Base-by-base conservation (phyloP, 2,797 vertebrate species). In the Onychomys torridus region DNA sequence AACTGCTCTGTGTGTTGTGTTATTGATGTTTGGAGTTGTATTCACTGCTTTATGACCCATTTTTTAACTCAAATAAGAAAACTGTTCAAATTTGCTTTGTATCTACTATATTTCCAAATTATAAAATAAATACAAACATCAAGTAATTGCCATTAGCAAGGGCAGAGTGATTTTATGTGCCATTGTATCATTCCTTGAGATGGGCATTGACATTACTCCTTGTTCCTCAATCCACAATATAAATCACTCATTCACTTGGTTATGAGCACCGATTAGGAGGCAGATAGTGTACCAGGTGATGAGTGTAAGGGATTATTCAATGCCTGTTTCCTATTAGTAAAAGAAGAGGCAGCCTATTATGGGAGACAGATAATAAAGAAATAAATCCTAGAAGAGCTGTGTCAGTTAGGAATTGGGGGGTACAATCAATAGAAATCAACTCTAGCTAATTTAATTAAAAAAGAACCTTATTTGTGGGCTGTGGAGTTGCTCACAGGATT, bases 381-480 rank as follows among this genome's bases (percentile, higher is more conserved):
- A 9, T 59, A 57, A 59, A 55, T 88, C 27, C 82, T 73, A 85
- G 25, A 91, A 88, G n/a, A 90, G 49, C 25, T 78, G n/a, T 78
- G 40, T 40, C 37, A 87, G 5, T 87, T 89, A 91, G 43, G 29
- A 86, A 57, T 69, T 55, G 32, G 21, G 29, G 4, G 10, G 32
- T 71, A 8, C 95, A 61, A 82, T 91, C 73, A 96, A 87, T 46
- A 97, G 79, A 96, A 96, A 92, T 82, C 49, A 93, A 83, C 29
- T 69, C 43, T 84, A 87, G 83, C n/a, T 95, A 92, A 95, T 93
- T 95, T 90, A 95, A 94, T 90, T 95, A 1, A 94, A 81, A 76
- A 55, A 57, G 17, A 91, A 96, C 29, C 46, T 7, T 91, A 61
- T 77, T 69, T 94, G 88, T 78, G 87, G 52, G 19, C 73, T 88